Base-by-base conservation (phyloP, 2,797 vertebrate species). In the Gadopsis bispinosus region DNA sequence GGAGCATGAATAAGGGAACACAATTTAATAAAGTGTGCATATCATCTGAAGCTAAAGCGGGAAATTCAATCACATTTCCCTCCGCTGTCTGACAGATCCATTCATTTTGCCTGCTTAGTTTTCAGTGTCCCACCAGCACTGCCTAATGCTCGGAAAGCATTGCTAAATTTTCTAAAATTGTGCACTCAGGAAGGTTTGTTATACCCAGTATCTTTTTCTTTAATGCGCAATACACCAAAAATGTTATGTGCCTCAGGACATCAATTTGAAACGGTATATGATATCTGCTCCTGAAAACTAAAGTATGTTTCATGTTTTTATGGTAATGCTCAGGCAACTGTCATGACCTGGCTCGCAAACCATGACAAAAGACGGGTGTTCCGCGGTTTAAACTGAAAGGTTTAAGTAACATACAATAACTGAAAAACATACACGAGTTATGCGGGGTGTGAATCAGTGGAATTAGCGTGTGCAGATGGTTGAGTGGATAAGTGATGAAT, bases 11-110 rank as follows among this genome's bases (percentile, higher is more conserved):
- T 43, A 60, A 68, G 35, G 35, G 29, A 83, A 74, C n/a, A 69
- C 54, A 76, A 68, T 79, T 83, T 45, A 82, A 84, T 79, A 63
- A 59, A 73, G 69, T 41, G 54, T 51, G 61, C 31, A 76, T 69
- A 77, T 83, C 26, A 81, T 73, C 58, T 37, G 56, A 45, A 45
- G 73, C 69, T 78, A 77, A 76, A 68, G 20, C 64, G 55, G 29
- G 58, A 73, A 64, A 79, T 77, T 79, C 26, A 70, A 62, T 77
- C 61, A 75, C 67, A 69, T 68, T 69, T 70, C 39, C 69, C 62
- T 69, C 53, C 1, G n/a, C 71, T 74, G 45, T 69, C 69, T 70
- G 80, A 83, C 53, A 77, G 64, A 75, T 68, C 37, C 72, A 82
- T 80, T 84, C 37, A 78, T 63, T 80, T 81, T 31, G 4, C 47